Conservation (phyloP, 2,113 vertebrate genomes). For the Sinocyclocheilus maitianheensis region DNA sequence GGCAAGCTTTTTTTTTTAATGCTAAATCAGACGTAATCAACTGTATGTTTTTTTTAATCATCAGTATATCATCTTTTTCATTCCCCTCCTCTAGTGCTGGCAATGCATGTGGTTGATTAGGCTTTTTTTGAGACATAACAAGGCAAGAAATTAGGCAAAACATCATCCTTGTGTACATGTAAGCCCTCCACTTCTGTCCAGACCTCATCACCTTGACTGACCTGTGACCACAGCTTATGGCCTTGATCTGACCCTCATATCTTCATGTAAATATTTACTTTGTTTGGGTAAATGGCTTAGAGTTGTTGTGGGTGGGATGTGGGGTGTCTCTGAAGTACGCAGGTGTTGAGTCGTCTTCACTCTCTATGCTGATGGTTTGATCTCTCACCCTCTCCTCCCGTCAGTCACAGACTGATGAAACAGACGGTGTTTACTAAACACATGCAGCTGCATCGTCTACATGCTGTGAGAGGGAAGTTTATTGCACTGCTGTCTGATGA, state of each 20-base stretch:
- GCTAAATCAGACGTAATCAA: neutral
- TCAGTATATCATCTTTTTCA: neutral
- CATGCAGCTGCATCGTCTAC: constrained; percentile 65
- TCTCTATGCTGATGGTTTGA: constrained; percentile 50
- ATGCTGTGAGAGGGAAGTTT: constrained; percentile 45
- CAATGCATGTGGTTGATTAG: neutral
- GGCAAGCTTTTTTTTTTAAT: neutral
- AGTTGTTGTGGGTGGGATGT: constrained; percentile 39
- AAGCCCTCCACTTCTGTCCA: neutral
- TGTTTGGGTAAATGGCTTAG: constrained; percentile 35
- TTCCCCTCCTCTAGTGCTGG: neutral
- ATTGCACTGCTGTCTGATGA: neutral
- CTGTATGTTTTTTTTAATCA: no score
- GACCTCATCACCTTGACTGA: constrained; percentile 19
- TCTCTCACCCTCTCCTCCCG: constrained; percentile 38
- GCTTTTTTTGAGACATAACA: constrained; percentile 11
- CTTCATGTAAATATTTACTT: constrained; percentile 65
- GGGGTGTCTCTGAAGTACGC: constrained; percentile 44
- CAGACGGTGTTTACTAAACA: constrained; percentile 75
- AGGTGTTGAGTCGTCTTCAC: constrained; percentile 47
- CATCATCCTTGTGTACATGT: neutral
- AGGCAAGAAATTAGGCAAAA: constrained; percentile 13
- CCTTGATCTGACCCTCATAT: constrained; percentile 19
- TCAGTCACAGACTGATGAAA: constrained; percentile 54
- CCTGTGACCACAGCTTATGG: constrained; percentile 2